Percentiles rank a stretch among this genome's conserved stretches.
Conservation (phyloP, 2,113 vertebrate genomes). For the Nycticryphes semicollaris region DNA sequence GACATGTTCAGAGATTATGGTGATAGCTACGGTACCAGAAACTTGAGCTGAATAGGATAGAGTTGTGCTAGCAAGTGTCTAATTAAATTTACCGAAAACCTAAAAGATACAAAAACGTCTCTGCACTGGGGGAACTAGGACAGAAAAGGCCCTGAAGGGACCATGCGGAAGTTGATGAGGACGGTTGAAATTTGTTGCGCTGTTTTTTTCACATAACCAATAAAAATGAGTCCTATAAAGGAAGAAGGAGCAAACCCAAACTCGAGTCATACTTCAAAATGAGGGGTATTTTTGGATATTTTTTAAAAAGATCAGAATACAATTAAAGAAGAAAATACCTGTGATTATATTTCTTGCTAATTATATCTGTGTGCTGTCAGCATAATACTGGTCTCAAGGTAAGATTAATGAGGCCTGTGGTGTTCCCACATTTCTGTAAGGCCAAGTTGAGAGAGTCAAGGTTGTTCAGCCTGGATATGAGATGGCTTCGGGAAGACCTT, state of each 20-base stretch:
- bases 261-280: not conserved
- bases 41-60: not conserved
- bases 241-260: not conserved
- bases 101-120: not conserved
- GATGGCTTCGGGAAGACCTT: not conserved
- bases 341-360: not conserved
- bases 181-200: not conserved
- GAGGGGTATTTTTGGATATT: fast-evolving
- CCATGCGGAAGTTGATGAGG: not conserved
- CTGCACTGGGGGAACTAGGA: slow-evolving; percentile 13
- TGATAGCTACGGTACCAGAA: not conserved
- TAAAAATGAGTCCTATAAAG: not conserved
- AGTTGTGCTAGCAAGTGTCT: not conserved
- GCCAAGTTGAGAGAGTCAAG: not conserved
- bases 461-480: not conserved
- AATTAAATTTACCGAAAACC: not conserved
- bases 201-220: not conserved
- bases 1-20: not conserved
- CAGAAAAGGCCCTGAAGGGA: slow-evolving; percentile 39
- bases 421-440: not conserved
- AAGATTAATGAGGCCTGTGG: not conserved
- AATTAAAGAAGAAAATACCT: not conserved
- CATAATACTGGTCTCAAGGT: not conserved
- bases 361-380: not conserved
- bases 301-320: not conserved